Percentiles rank a stretch among this genome's conserved stretches.
phyloP scores from a whole-genome alignment of 35 echinoderm and acorn worm genomes.

The Hemicentrotus pulcherrimus region DNA sequence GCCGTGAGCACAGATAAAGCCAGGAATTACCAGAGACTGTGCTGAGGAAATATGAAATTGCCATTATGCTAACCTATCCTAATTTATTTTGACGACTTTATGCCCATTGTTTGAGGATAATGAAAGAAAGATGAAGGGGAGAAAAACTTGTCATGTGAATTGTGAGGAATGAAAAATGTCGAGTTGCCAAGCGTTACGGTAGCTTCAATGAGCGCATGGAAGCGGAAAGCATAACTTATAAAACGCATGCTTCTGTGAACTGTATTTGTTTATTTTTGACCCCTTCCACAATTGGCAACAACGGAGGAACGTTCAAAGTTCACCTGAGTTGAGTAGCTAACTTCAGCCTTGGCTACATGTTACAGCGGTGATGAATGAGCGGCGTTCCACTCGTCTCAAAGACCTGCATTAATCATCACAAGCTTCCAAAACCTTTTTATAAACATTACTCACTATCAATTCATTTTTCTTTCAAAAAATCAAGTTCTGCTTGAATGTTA shows the following conservation, averaged over 20 bases:
- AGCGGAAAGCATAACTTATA: conserved; percentile 24
- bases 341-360: neutral
- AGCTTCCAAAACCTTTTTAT: neutral
- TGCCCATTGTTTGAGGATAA: neutral
- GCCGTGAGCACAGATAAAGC: neutral
- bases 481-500: neutral
- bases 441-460: neutral
- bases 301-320: conserved; percentile 34
- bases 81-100: conserved; percentile 15
- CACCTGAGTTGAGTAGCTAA: conserved; percentile 18
- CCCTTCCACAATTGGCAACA: conserved; percentile 35
- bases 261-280: conserved; percentile 29
- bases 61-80: conserved; percentile 11
- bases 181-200: conserved; percentile 11
- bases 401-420: neutral
- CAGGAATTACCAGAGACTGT: neutral
- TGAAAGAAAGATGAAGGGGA: neutral
- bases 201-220: conserved; percentile 21
- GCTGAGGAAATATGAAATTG: conserved; percentile 4
- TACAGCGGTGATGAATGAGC: neutral
- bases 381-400: neutral
- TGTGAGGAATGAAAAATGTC: conserved; percentile 5
- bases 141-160: conserved; percentile 18
- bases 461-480: neutral
- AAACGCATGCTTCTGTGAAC: conserved; percentile 26